These are phyloP conservation scores for Pardalotus punctatus DNA, from an alignment of 2,113 vertebrate species.

Conservation along the genomic window DNA sequence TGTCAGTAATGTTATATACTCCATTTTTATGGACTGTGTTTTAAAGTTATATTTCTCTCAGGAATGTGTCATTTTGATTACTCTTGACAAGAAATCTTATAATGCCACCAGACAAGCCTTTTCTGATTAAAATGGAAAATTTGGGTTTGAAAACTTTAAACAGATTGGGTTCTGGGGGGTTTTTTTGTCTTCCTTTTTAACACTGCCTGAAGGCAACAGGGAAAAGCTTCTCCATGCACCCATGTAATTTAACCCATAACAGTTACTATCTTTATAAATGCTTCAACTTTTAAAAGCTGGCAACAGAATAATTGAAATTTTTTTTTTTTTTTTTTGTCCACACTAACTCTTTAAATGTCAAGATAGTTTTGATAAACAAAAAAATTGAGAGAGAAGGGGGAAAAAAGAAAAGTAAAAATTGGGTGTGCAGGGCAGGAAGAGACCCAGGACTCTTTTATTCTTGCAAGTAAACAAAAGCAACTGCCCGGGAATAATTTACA, in stretches of 20 bases:
- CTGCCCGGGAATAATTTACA: not conserved
- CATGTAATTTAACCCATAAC: not conserved
- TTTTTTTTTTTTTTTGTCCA: not conserved
- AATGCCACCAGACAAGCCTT: not conserved
- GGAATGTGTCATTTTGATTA: conserved; percentile 7
- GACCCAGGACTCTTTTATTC: not conserved
- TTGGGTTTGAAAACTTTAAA: not conserved
- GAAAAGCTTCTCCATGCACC: not conserved
- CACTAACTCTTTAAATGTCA: not conserved
- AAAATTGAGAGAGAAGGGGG: not conserved
- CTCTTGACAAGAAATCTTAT: not conserved
- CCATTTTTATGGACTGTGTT: conserved; percentile 5
- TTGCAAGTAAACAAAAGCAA: not conserved
- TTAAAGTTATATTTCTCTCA: conserved; percentile 19
- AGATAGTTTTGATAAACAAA: not conserved
- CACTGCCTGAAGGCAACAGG: not conserved
- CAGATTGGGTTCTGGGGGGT: fast-evolving
- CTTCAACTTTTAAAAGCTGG: not conserved
- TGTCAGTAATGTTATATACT: conserved; percentile 2
- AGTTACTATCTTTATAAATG: not conserved
- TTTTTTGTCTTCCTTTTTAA: not conserved
- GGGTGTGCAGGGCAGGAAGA: not conserved
- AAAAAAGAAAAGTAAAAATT: not conserved
- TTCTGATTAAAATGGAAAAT: conserved; percentile 23
- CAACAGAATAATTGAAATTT: not conserved